Evolutionary conservation across 2,888 invertebrate genomes (phyloP), one percentile per base, ranked within the genome.

Genomic region (Bembecia ichneumoniformis): DNA sequence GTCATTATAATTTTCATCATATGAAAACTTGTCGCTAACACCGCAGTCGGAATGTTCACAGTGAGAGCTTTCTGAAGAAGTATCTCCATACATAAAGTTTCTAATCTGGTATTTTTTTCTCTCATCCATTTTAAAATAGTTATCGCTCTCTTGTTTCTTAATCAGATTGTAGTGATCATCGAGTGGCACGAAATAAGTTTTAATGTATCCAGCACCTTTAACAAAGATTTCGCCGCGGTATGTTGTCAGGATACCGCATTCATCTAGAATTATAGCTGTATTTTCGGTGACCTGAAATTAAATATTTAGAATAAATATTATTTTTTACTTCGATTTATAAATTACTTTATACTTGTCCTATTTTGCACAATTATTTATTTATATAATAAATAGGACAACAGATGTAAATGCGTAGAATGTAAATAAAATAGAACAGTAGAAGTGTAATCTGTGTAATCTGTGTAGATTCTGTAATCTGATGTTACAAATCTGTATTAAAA

Each of bases 181-280:
- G 11, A 93, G 78, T 11, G 89, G 90, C 7, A 94, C 91, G 62
- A 91, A 93, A 69, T 92, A 94, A 3, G 94, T 94, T 56, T 91
- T 91, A 14, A 93, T 89, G 56, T 88, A 83, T 15, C 89, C 88
- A 52, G 90, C 90, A 0, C 94, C 94, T 78, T 94, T 95, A 0
- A 94, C 93, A 58, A 82, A 89, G 0, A 92, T 93, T 58, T 90
- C 87, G 1, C 93, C 94, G 17, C 94, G 88, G 58, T 89, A 90
- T 49, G 90, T 88, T 55, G 94, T 94, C 34, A 89, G 77, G 52
- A 93, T 90, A 43, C 91, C 92, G 59, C 92, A 90, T 55, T 91
- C 89, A 49, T 91, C 88, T 51, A 94, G 75, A 46, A 92, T 89
- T 5, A 87, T 68, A 0, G 94, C 93, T 0, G 94, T 94, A 48